These are phyloP conservation scores for Melanotaenia maccullochi DNA, from an alignment of 2,797 vertebrate genomes.

Conservation along the genomic window DNA sequence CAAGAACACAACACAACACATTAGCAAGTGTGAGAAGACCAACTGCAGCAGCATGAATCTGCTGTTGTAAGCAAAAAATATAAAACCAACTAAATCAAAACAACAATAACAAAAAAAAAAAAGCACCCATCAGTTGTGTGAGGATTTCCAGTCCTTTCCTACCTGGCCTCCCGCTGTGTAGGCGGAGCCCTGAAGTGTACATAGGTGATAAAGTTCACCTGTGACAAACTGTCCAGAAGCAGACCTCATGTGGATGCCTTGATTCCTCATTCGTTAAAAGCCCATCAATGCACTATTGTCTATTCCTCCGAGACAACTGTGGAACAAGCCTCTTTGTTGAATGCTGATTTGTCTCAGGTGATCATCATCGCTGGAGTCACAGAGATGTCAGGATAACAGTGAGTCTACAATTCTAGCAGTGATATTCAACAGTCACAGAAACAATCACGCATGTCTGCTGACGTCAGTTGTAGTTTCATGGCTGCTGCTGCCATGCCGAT, in stretches of 20 bases:
- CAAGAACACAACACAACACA: background rate
- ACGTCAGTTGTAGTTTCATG: conserved; percentile 75
- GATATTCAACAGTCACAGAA: conserved; percentile 55
- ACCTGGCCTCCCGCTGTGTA: conserved; percentile 57
- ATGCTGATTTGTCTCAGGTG: conserved; percentile 29
- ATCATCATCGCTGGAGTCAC: conserved; percentile 54
- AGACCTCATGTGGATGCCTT: conserved; percentile 52
- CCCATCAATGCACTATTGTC: conserved; percentile 28
- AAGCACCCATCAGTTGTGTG: background rate
- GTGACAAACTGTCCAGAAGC: conserved; percentile 20
- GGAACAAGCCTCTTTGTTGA: conserved; percentile 33
- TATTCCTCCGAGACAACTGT: conserved; percentile 26
- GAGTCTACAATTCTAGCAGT: conserved; percentile 49
- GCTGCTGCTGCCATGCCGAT: conserved; percentile 56
- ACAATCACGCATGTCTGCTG: conserved; percentile 62
- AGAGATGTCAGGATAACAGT: conserved; percentile 50
- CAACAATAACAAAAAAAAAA: background rate
- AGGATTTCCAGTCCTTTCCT: conserved; percentile 24
- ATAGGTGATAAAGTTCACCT: conserved; percentile 56
- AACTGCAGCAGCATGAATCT: background rate
- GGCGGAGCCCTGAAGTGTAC: conserved; percentile 41
- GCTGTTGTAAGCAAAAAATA: background rate
- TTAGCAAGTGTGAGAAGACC: background rate
- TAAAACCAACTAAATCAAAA: background rate
- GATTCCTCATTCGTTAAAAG: conserved; percentile 43